Conservation (phyloP, 2,113 vertebrate species). For the Brevimyrus niger region DNA sequence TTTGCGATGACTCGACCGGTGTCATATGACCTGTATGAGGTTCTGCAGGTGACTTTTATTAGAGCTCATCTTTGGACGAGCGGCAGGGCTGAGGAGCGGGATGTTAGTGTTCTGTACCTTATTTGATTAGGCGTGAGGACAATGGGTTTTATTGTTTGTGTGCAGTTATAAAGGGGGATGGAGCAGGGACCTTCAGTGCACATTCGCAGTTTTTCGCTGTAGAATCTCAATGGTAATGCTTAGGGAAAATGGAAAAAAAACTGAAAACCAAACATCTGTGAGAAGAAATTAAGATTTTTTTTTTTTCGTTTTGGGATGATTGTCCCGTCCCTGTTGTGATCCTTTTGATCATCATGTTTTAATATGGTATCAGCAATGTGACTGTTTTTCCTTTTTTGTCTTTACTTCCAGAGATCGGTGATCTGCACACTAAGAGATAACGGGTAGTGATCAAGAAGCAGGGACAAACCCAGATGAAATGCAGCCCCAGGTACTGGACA, state of each 20-base stretch:
- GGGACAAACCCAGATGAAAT: constrained; percentile 50
- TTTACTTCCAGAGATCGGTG: constrained; percentile 27
- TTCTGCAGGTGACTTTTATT: neutral
- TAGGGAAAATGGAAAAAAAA: neutral
- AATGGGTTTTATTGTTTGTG: neutral
- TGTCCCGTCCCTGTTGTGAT: neutral
- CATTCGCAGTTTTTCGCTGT: neutral
- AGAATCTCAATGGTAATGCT: neutral
- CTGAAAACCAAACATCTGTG: neutral
- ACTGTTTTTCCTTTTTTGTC: constrained; percentile 31
- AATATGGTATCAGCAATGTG: neutral
- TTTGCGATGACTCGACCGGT: neutral
- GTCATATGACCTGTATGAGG: neutral
- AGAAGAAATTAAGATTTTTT: neutral
- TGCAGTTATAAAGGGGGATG: neutral
- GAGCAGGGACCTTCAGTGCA: neutral
- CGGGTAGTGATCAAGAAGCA: constrained; percentile 26
- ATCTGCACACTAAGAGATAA: constrained; percentile 25
- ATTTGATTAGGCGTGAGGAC: neutral
- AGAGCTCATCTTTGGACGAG: neutral
- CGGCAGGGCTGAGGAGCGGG: neutral
- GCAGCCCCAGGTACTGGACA: constrained; percentile 61
- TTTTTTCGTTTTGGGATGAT: neutral
- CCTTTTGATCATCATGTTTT: neutral
- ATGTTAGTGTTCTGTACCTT: neutral